phyloP scores from a whole-genome alignment of 1,140 invertebrate genomes.

The Chironomus striatipennis region DNA sequence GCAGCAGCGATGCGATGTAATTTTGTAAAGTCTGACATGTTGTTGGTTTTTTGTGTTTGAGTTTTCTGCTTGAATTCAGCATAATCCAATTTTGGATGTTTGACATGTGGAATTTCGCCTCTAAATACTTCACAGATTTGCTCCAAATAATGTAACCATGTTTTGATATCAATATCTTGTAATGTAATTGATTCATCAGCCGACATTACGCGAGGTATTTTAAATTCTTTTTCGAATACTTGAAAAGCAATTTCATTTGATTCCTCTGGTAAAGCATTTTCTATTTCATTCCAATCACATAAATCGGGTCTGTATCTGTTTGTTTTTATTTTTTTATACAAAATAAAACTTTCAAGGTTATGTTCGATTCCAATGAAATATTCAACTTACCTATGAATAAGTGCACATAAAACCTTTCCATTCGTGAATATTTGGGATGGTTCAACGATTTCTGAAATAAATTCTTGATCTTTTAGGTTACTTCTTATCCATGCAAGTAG shows the following conservation, averaged over 20 bases:
- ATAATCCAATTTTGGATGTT: conserved; percentile 58
- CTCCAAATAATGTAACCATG: conserved; percentile 76
- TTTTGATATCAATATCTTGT: conserved; percentile 61
- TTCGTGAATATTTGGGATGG: conserved; percentile 38
- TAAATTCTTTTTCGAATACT: conserved; percentile 61
- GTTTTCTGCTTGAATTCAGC: conserved; percentile 39
- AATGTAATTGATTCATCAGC: conserved; percentile 69
- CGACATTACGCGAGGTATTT: conserved; percentile 70
- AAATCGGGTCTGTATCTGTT: conserved; percentile 78
- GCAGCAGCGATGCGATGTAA: conserved; percentile 14
- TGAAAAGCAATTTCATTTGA: conserved; percentile 80
- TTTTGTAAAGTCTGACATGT: neutral
- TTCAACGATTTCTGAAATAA: conserved; percentile 34
- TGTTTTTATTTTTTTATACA: neutral
- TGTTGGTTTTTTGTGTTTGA: conserved; percentile 28
- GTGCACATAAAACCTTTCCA: conserved; percentile 36
- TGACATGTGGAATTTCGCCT: conserved; percentile 72
- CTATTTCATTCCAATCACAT: conserved; percentile 61
- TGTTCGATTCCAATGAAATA: conserved; percentile 11
- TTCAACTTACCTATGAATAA: conserved; percentile 36
- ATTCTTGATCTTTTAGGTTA: conserved; percentile 34
- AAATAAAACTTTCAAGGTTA: conserved; percentile 25
- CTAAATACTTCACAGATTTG: conserved; percentile 77
- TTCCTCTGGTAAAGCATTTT: conserved; percentile 49
- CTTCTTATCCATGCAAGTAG: conserved; percentile 37